Evolutionary conservation across 2,888 invertebrate species (phyloP), one percentile per base, ranked within the genome.

Genomic region (Girardia tigrina): DNA sequence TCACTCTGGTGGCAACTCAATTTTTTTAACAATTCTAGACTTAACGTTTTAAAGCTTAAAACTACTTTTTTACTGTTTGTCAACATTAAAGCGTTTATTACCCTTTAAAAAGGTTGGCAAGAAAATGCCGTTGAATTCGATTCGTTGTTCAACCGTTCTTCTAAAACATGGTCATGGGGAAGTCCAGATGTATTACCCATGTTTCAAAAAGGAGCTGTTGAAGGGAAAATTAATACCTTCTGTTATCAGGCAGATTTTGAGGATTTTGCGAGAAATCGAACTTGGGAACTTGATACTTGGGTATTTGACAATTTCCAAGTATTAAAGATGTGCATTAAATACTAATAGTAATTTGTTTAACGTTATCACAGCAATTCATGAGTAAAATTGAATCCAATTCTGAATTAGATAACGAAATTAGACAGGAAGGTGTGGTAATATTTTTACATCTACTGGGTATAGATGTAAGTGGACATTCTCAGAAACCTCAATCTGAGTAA

Each of bases 121-220:
- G 90, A 91, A 81, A 97, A 97, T 85, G 92, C 93, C 0, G 93
- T 95, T 2, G 90, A 92, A 81, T 97, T 98, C 87, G 97, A 98
- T 85, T 92, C 94, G 0, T 88, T 97, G 0, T 92, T 98, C 81
- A 97, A 97, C 85, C 88, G 90, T 82, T 92, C 91, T 78, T 82
- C 84, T 0, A 87, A 88, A 79, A 90, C 94, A 0, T 94, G 91
- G 89, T 90, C 91, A 42, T 94, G 93, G 91, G 98, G 97, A 23
- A 92, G 94, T 81, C 92, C 93, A 77, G 97, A 97, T 83, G 92
- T 97, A 79, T 86, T 95, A 8, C 89, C 90, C 75, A 90, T 97
- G 85, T 97, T 97, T 83, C 89, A 90, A 29, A 90, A 89, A 86
- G 89, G 90, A 82, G 77, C 75, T 70, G 0, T 70, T 26, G 72